These are phyloP conservation scores for Morbakka virulenta DNA, from an alignment of 30 jellyfish, hydroid and myxozoan genomes.

Conservation along the genomic window DNA sequence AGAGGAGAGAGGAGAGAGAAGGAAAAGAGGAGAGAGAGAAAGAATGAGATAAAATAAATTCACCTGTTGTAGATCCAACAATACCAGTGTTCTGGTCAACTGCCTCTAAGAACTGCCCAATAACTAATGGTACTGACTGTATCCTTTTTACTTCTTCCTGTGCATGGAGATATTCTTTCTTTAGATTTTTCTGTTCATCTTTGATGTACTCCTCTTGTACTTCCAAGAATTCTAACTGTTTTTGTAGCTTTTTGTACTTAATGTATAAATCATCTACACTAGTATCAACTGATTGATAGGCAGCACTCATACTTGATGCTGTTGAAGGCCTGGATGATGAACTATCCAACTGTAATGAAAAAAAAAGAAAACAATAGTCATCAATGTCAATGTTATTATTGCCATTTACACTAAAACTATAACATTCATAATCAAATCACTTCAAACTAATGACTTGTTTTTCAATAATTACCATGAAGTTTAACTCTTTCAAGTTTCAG, in stretches of 20 bases:
- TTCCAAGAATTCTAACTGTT: slow-evolving; percentile 80
- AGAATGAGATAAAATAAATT: too few species aligned
- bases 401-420: too few species aligned
- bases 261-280: slow-evolving; percentile 76
- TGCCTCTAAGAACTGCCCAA: slow-evolving; percentile 95
- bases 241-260: slow-evolving; percentile 79
- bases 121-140: slow-evolving; percentile 96
- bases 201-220: slow-evolving; percentile 95
- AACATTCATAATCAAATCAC: too few species aligned
- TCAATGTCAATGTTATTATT: too few species aligned
- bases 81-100: slow-evolving; percentile 94
- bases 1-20: too few species aligned
- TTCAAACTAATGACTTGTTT: too few species aligned
- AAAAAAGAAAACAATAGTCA: neutral
- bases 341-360: slow-evolving; percentile 37
- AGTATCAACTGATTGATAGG: slow-evolving; percentile 42
- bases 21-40: too few species aligned
- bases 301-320: slow-evolving; percentile 33
- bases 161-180: slow-evolving; percentile 90
- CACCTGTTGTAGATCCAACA: slow-evolving; percentile 98
- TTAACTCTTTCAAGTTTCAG: too few species aligned
- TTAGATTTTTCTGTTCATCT: slow-evolving; percentile 88
- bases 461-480: too few species aligned
- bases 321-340: slow-evolving; percentile 63
- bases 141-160: slow-evolving; percentile 93